Evolutionary conservation across 2,888 invertebrate species (phyloP).

Genomic region (Tenthredo livida): DNA sequence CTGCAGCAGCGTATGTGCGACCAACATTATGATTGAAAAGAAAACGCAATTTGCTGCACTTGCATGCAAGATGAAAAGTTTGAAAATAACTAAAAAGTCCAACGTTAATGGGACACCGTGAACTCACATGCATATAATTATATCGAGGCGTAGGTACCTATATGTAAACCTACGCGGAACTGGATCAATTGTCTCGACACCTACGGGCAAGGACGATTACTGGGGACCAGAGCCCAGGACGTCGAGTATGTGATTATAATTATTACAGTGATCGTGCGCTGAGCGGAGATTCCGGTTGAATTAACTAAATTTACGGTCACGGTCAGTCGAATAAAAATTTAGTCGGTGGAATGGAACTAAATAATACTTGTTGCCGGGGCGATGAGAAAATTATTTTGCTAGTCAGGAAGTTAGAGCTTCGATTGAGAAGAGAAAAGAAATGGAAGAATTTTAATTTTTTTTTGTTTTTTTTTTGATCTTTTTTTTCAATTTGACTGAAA

Average conservation of each 20-base stretch:
- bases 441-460: not conserved
- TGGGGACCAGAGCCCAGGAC: not conserved
- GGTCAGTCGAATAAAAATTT: not conserved
- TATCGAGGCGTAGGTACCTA: not conserved
- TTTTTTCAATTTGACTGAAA: not conserved
- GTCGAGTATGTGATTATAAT: not conserved
- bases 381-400: not conserved
- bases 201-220: not conserved
- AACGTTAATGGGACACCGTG: not conserved
- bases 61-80: too few species aligned
- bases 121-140: not conserved
- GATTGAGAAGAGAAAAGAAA: not conserved
- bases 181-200: conserved; percentile 10
- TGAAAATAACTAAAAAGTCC: not conserved
- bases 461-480: not conserved
- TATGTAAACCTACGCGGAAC: not conserved
- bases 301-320: not conserved
- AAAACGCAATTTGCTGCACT: too few species aligned
- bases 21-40: not conserved
- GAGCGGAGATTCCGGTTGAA: not conserved
- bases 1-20: too few species aligned
- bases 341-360: not conserved
- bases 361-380: not conserved
- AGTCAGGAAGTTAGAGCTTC: not conserved
- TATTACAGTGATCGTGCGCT: not conserved